Evolutionary conservation across 2,113 vertebrate species (phyloP).

Genomic region (Monopterus albus): DNA sequence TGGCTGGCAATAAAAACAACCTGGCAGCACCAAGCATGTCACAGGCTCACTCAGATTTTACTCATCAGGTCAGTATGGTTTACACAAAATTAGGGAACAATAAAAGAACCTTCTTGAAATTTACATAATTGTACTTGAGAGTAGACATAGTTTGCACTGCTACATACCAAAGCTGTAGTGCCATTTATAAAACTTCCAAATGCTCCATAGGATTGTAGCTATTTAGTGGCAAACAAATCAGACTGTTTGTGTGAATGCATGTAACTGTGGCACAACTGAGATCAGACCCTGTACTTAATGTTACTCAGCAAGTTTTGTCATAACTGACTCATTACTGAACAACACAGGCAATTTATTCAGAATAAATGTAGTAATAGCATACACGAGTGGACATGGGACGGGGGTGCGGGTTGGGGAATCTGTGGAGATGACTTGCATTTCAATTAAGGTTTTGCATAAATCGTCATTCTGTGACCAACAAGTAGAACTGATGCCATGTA

Average conservation of each 20-base stretch:
- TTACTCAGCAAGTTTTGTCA: too few relatives aligned
- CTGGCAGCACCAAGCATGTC: too few relatives aligned
- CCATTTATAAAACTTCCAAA: constrained; percentile 4
- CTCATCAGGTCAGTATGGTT: too few relatives aligned
- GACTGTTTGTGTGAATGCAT: constrained; percentile 1
- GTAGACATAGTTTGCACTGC: neutral
- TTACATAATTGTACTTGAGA: neutral
- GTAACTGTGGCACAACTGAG: too few relatives aligned
- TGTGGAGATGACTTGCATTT: constrained; percentile 53
- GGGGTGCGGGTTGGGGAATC: neutral
- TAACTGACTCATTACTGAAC: too few relatives aligned
- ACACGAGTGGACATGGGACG: neutral
- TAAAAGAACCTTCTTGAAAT: neutral
- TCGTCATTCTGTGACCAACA: constrained; percentile 54
- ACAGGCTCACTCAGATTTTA: too few relatives aligned
- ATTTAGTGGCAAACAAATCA: neutral
- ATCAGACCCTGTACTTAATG: too few relatives aligned
- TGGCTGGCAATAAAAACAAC: too few relatives aligned
- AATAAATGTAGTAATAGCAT: neutral
- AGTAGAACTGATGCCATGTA: constrained; percentile 67
- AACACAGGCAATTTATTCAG: too few relatives aligned
- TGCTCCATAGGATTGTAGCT: neutral
- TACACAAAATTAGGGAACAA: neutral
- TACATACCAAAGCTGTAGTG: neutral
- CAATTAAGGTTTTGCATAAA: constrained; percentile 60